Conservation (phyloP, 2,113 vertebrate genomes). For the Otus sunia region DNA sequence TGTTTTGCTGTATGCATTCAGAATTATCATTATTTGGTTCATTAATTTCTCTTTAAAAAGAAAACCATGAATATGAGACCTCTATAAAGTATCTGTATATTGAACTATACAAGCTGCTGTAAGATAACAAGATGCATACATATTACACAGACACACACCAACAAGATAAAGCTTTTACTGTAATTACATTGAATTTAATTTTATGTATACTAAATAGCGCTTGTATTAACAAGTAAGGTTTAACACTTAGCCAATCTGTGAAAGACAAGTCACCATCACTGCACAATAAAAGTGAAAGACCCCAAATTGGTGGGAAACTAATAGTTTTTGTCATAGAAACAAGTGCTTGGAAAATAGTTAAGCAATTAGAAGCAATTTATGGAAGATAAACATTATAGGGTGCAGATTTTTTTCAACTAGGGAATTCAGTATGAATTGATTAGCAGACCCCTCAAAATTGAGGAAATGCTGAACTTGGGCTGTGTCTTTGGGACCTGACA, state of each 20-base stretch:
- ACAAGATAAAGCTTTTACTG: not conserved
- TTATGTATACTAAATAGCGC: not conserved
- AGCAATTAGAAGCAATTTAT: constrained; percentile 13
- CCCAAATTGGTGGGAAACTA: not conserved
- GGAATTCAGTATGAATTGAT: not conserved
- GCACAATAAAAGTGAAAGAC: not conserved
- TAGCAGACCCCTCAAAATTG: not conserved
- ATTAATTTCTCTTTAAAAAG: not conserved
- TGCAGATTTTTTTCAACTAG: not conserved
- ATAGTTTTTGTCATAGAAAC: constrained; percentile 26
- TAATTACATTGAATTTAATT: not conserved
- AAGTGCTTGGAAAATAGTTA: constrained; percentile 26
- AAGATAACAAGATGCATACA: not conserved
- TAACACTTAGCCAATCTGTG: not conserved
- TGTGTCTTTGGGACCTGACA: not conserved
- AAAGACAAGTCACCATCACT: constrained; percentile 27
- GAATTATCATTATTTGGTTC: not conserved
- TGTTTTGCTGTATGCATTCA: not conserved
- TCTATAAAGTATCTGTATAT: not conserved
- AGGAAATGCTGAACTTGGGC: not conserved
- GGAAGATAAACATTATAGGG: not conserved
- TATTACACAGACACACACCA: not conserved
- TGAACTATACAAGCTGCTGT: not conserved
- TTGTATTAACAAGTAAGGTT: constrained; percentile 1
- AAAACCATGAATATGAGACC: not conserved